These are phyloP conservation scores for Dolichomitus sp. DNA, from an alignment of 2,888 invertebrate species.

Conservation along the genomic window DNA sequence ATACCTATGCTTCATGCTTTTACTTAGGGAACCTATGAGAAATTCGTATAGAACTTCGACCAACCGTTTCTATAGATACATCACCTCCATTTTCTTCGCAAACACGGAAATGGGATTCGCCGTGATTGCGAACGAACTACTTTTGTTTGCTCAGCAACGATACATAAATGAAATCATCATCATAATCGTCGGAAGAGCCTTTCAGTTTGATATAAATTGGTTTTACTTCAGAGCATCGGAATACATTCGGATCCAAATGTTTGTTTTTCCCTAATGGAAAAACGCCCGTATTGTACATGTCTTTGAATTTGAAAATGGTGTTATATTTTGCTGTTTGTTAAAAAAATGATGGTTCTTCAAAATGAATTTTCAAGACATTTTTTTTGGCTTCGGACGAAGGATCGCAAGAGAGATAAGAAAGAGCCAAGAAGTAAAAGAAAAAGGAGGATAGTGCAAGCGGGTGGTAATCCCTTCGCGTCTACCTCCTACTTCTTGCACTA, in stretches of 20 bases:
- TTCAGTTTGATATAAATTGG: not conserved
- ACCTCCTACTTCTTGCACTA: slow-evolving; percentile 53
- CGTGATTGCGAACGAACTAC: not conserved
- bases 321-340: not conserved
- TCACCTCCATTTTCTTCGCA: slow-evolving; percentile 2
- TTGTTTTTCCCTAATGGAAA: not conserved
- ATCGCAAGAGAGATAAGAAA: slow-evolving; percentile 59
- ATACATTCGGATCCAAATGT: not conserved
- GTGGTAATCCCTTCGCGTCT: slow-evolving; percentile 62
- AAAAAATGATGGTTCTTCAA: not conserved
- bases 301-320: not conserved
- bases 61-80: slow-evolving; percentile 3
- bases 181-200: not conserved
- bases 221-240: not conserved
- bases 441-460: slow-evolving; percentile 50
- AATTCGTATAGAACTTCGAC: slow-evolving; percentile 11
- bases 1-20: not conserved
- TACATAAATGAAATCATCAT: not conserved
- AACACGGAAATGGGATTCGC: slow-evolving; percentile 22
- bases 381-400: not conserved
- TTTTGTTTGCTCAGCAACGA: not conserved
- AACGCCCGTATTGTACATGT: too few species aligned
- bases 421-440: slow-evolving; percentile 55
- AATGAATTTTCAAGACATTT: not conserved
- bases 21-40: not conserved